phyloP scores from a whole-genome alignment of 1,140 invertebrate genomes.

The Leguminivora glycinivorella region DNA sequence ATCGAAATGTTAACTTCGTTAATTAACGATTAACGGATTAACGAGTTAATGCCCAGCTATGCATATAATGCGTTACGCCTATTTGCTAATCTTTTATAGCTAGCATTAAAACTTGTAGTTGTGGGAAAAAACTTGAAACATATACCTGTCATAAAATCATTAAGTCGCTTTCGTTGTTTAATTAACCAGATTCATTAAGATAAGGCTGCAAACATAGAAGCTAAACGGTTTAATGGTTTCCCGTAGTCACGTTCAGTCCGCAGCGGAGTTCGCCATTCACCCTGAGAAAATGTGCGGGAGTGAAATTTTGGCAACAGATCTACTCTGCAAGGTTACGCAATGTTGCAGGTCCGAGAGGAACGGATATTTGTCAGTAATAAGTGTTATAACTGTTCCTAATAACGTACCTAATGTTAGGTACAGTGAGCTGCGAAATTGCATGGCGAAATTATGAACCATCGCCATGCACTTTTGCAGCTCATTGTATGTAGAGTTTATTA shows the following conservation, averaged over 20 bases:
- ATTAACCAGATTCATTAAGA: conserved; percentile 18
- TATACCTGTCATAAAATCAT: conserved; percentile 7
- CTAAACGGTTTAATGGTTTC: conserved; percentile 14
- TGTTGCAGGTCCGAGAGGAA: conserved; percentile 58
- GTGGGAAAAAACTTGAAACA: background rate
- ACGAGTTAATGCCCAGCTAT: too few species aligned
- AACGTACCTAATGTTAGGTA: background rate
- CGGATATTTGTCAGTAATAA: conserved; percentile 41
- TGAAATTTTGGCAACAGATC: conserved; percentile 58
- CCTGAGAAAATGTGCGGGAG: conserved; percentile 37
- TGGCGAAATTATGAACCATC: too few species aligned
- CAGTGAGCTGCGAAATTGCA: too few species aligned
- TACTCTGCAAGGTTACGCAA: conserved; percentile 68
- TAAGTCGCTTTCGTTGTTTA: conserved; percentile 3
- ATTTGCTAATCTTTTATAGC: background rate
- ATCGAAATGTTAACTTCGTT: too few species aligned
- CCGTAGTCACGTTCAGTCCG: conserved; percentile 16
- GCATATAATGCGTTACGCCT: too few species aligned
- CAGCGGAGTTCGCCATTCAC: conserved; percentile 21
- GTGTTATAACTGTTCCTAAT: conserved; percentile 24
- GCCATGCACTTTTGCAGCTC: too few species aligned
- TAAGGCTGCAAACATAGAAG: conserved; percentile 7
- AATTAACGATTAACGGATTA: too few species aligned
- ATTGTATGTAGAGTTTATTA: too few species aligned
- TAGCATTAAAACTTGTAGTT: background rate